Percentiles rank a stretch among this genome's conserved stretches.
phyloP scores from a whole-genome alignment of 2,113 vertebrate species.

The Ceratotherium simum region DNA sequence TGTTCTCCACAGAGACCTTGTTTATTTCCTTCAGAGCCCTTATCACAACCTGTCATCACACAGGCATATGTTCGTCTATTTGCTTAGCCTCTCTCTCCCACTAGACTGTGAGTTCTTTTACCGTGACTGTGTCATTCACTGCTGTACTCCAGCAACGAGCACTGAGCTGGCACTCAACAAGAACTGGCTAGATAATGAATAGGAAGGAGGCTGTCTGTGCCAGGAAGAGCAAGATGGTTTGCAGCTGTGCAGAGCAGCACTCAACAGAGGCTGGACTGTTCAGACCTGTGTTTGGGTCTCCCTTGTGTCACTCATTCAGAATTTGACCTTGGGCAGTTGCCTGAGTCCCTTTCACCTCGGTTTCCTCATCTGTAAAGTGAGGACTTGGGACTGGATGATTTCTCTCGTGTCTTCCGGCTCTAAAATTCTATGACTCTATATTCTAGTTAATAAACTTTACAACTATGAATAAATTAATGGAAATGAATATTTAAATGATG shows the following conservation, averaged over 20 bases:
- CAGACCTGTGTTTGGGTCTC: background rate
- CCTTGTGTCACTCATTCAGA: background rate
- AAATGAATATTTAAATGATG: constrained; percentile 77
- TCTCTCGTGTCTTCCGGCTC: background rate
- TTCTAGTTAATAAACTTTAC: constrained; percentile 80
- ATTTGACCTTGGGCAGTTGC: constrained; percentile 41
- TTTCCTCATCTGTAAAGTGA: constrained; percentile 73
- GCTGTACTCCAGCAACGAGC: background rate
- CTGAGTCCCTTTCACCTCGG: background rate
- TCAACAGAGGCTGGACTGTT: background rate
- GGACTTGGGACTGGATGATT: background rate
- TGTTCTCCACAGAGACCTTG: background rate
- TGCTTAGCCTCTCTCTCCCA: background rate
- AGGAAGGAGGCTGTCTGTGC: background rate
- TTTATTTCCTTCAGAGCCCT: background rate
- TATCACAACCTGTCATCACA: fast-evolving
- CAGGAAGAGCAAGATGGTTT: background rate
- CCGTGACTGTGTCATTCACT: background rate
- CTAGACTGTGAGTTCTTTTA: background rate
- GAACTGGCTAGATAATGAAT: background rate
- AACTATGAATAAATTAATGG: constrained; percentile 77
- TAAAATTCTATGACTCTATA: constrained; percentile 72
- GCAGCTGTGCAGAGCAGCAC: background rate
- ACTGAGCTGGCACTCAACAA: background rate
- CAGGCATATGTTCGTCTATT: fast-evolving